phyloP scores from a whole-genome alignment of 2,888 invertebrate species.

The Mesorhabditis spiculigera region DNA sequence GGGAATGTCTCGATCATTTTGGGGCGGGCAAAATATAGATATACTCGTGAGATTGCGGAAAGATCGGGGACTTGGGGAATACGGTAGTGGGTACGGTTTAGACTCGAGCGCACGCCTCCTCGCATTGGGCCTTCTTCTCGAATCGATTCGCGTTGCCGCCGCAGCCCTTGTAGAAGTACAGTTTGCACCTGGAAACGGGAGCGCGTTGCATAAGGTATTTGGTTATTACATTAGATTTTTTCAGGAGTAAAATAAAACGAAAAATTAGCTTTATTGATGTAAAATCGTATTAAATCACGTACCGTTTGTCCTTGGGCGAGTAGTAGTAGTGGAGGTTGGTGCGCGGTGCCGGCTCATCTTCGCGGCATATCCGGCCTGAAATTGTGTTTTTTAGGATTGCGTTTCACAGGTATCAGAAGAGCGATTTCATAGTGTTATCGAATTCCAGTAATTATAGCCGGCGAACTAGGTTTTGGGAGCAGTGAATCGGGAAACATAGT shows the following conservation, averaged over 20 bases:
- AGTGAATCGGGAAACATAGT: no score
- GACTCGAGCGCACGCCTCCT: conserved; percentile 31
- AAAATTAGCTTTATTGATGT: neutral
- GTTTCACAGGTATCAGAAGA: no score
- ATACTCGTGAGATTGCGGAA: no score
- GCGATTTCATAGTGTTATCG: no score
- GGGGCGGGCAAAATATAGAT: no score
- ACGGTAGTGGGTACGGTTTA: neutral
- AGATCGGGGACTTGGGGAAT: no score
- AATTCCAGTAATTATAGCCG: no score
- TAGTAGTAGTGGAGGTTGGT: conserved; percentile 56
- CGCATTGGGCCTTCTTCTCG: conserved; percentile 48
- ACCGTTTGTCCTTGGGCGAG: conserved; percentile 38
- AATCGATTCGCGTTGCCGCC: conserved; percentile 53
- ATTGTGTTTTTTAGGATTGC: neutral
- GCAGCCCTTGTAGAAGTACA: conserved; percentile 54
- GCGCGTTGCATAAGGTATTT: no score
- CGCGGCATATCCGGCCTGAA: conserved; percentile 44
- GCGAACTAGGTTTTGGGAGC: no score
- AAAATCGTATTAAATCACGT: neutral
- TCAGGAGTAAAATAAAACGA: neutral
- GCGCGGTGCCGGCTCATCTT: conserved; percentile 42
- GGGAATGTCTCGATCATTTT: no score
- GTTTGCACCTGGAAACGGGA: conserved; percentile 34
- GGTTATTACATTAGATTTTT: neutral